Base-by-base conservation (phyloP, 2,113 vertebrate species). In the Colius striatus region DNA sequence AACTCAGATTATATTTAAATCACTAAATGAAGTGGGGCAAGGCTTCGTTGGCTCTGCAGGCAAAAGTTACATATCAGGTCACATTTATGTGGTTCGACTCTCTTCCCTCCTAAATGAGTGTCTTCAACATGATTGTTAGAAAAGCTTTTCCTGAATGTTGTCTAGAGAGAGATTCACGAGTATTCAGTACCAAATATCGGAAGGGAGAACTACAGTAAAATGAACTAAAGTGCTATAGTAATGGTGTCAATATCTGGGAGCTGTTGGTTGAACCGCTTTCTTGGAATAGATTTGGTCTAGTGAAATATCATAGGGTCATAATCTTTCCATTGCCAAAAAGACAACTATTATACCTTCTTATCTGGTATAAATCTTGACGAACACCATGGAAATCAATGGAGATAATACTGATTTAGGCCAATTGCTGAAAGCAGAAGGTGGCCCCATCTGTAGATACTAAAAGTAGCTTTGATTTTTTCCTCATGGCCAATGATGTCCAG, bases 391-490 rank as follows among this genome's bases (percentile, higher is more conserved):
- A 96, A 97, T 94, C 95, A 93, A 95, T 95, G 92, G 50, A 94
- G 92, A 93, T 95, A 95, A 97, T 96, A 94, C 94, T 89, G 92
- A 96, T 95, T 93, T 93, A 97, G 93, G 88, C 92, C 96, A 95
- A 89, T 94, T 92, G 93, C 94, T 86, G 92, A 93, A 96, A 95
- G 94, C 96, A 97, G 95, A 97, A 96, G 96, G 95, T 96, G 94
- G 95, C 82, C 94, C 95, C 95, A 97, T 96, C 94, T 95, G 94
- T 93, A 95, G 94, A 89, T 95, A 94, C 95, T 97, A 95, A 97
- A 96, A 97, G 94, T 96, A 95, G 87, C 88, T 97, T 96, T 96
- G 94, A 97, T 97, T 96, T 94, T 97, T 96, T 97, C 94, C 93
- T 96, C 95, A 96, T 93, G 94, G 85, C 86, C 95, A 90, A 81